Conservation (phyloP, 2,888 invertebrate species). For the Stenotaenia linearis region DNA sequence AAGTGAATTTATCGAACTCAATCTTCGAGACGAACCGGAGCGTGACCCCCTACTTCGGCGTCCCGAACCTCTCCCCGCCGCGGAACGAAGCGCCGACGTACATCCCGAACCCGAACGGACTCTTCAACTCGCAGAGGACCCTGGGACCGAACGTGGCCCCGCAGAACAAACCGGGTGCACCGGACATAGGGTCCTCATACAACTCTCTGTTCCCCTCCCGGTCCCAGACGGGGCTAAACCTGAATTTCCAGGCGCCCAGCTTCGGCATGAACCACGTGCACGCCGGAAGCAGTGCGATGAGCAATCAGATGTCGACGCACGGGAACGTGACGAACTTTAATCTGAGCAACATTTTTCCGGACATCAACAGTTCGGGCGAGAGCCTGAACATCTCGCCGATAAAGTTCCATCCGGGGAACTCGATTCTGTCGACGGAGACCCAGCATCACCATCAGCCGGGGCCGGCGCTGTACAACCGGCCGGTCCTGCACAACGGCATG, state of each 20-base stretch:
- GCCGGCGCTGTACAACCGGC: conserved; percentile 41
- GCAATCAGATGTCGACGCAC: conserved; percentile 40
- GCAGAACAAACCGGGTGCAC: conserved; percentile 38
- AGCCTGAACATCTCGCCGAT: conserved; percentile 46
- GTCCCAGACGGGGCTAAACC: conserved; percentile 44
- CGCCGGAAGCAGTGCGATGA: conserved; percentile 41
- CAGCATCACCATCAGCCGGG: conserved; percentile 45
- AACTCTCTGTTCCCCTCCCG: conserved; percentile 43
- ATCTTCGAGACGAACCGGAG: conserved; percentile 42
- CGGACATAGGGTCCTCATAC: conserved; percentile 40
- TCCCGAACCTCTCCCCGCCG: conserved; percentile 43
- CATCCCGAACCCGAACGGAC: conserved; percentile 41
- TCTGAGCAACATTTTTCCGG: conserved; percentile 45
- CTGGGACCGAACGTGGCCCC: conserved; percentile 41
- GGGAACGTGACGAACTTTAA: conserved; percentile 46
- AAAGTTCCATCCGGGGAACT: conserved; percentile 45
- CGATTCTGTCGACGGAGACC: conserved; percentile 41
- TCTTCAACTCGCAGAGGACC: conserved; percentile 41
- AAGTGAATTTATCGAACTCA: conserved; percentile 41
- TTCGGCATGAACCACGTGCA: conserved; percentile 44
- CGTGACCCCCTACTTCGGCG: conserved; percentile 44
- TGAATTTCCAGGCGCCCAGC: conserved; percentile 44
- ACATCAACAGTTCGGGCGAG: conserved; percentile 42
- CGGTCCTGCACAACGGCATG: conserved; percentile 45
- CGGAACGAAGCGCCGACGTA: conserved; percentile 44